Evolutionary conservation across 1,140 invertebrate species (phyloP), one percentile per base, ranked within the genome.

Genomic region (Danaus plexippus): DNA sequence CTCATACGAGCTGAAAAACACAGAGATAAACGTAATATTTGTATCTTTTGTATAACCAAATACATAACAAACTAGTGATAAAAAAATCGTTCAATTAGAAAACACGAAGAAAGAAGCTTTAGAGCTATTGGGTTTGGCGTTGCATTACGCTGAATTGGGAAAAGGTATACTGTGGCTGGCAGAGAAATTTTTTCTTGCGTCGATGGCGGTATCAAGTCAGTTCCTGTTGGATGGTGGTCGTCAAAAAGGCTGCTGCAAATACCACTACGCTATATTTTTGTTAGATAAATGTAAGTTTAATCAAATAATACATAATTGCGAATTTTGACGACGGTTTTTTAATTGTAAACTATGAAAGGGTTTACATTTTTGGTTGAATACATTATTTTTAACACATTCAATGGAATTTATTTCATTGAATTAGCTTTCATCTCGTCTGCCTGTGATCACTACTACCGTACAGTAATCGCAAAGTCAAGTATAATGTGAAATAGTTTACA

Each of bases 91-190:
- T 41, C 45, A 52, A 72, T 70, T 50, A 88, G 88, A 75, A 22
- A 71, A 89, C 45, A 69, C 71, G 6, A 67, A 80, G 13, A 66
- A 69, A 1, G 87, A 88, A 78, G 73, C 76, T 32, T 70, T 80
- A 9, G 65, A 76, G 11, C 68, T 90, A 7, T 55, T 90, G 4
- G 59, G 75, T 2, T 61, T 88, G 0, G 89, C 88, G 1, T 32
- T 89, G 15, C 67, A 72, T 50, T 90, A 89, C 58, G 75, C 87
- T 51, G 85, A 87, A 42, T 75, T 77, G 45, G 75, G 77, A 18
- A 85, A 84, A 60, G 88, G 89, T 32, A 90, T 90, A 72, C 80
- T 88, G 63, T 91, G 90, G 90, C 61, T 91, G 1, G 88, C 89
- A 2, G 88, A 91, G 50, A 88, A 87, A 43, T 77, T 91, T 10